A percentile compares a stretch with the other conserved stretches of the same genome.
phyloP scores from a whole-genome alignment of 2,888 invertebrate species.

The Venustoraphidia nigricollis region DNA sequence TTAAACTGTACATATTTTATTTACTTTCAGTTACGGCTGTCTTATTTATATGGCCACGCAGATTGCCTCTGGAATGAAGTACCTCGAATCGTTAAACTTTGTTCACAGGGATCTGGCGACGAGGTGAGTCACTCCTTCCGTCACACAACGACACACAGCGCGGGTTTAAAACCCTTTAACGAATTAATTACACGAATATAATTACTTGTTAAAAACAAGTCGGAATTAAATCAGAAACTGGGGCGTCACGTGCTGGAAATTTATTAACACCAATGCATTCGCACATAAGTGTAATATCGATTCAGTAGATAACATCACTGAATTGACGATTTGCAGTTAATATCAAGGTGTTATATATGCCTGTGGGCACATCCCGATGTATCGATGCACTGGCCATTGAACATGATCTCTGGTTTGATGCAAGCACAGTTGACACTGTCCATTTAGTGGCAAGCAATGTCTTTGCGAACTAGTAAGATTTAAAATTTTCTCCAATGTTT shows the following conservation, averaged over 20 bases:
- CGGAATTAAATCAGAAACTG: too few species aligned
- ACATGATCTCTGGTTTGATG: too few species aligned
- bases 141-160: background rate
- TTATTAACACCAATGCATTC: background rate
- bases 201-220: background rate
- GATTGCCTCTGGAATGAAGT: constrained; percentile 82
- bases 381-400: too few species aligned
- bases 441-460: too few species aligned
- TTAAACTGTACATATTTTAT: constrained; percentile 6
- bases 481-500: too few species aligned
- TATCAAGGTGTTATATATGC: too few species aligned
- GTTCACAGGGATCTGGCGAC: constrained; percentile 78
- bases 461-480: too few species aligned
- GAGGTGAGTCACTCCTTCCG: constrained; percentile 34
- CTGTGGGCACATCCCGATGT: too few species aligned
- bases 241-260: background rate
- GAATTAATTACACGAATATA: constrained; percentile 1
- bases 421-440: too few species aligned
- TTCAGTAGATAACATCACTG: too few species aligned
- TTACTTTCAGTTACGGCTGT: constrained; percentile 56
- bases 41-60: constrained; percentile 76
- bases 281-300: too few species aligned
- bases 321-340: too few species aligned
- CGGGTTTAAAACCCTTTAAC: background rate
- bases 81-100: constrained; percentile 70